Evolutionary conservation across 1,140 invertebrate species (phyloP), one percentile per base, ranked within the genome.

Genomic region (Brachionus plicatilis): DNA sequence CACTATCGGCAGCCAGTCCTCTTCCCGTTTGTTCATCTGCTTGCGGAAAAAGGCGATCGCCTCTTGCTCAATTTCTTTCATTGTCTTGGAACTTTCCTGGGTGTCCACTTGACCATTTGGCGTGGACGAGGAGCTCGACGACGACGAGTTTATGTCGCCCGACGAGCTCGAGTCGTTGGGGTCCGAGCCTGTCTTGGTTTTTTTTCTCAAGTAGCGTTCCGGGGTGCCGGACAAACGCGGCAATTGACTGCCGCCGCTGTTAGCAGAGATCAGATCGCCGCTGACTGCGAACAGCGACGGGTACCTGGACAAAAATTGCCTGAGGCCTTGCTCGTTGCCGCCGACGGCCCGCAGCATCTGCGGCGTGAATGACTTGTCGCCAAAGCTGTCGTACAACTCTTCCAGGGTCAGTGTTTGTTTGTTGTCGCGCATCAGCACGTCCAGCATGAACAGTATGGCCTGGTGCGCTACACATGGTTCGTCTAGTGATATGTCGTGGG

Each of bases 401-500:
- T 70, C 83, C 85, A 88, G 88, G 56, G 90, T 88, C 47, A 88
- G 88, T 60, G 89, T 86, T 9, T 88, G 88, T 8, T 86, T 87
- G 65, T 85, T 87, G 86, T 90, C 89, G 8, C 72, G 72, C 88
- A 90, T 90, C n/a, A 90, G 85, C 60, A 90, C 88, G 85, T 90
- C 90, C 76, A 90, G 85, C 85, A 90, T 90, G 86, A 90, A 90
- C 86, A 90, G 86, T 88, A 90, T 90, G 47, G 88, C 89, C 83
- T 90, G 89, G 86, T 90, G 89, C 60, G 88, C 88, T 24, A 85
- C 75, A 75, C 83, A 65, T 4, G 83, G 83, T 47, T 84, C 83
- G 43, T 84, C 83, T 11, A 84, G 14, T n/a, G 83, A 84, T n/a
- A 84, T 76, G 60, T 84, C 83, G 65, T 84, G 83, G 14, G 83